Evolutionary conservation across 1,140 invertebrate species (phyloP), one percentile per base, ranked within the genome.

Genomic region (Brachionus rotundiformis): DNA sequence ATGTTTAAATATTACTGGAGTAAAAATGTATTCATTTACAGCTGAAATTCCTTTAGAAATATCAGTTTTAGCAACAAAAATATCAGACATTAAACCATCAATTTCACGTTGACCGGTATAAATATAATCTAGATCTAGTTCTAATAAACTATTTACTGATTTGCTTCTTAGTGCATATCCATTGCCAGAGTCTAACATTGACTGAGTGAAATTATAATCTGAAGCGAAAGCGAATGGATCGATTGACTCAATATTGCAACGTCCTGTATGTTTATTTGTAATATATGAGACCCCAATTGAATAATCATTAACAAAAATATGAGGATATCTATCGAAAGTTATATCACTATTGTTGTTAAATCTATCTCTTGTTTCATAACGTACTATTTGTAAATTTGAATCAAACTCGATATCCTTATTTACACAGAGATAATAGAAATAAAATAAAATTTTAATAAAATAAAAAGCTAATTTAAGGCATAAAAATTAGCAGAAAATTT

Each of bases 231-330:
- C 76, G 31, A 59, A 79, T 36, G 47, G 31, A 11, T 54, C 47
- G 16, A 79, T 59, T 11, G 47, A 25, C 59, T 79, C 31, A 23
- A 79, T 61, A 5, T 8, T 59, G 19, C 76, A 79, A 16, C 29
- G 27, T n/a, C 76, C 76, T 10, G 33, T 59, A 36, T 63, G 44
- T 25, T 39, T 79, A 63, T 79, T 79, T 29, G 13, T 54, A 19
- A 59, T 41, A 63, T 79, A 79, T 25, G 47, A 54, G 31, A 79
- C 76, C 8, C 76, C 76, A 54, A 79, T 39, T 19, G 76, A 31
- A 29, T 59, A 79, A 39, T 79, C 76, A 63, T 79, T 54, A 23
- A 79, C 47, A 41, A 59, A 79, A 19, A 73, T 11, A 73, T 44
- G 39, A 36, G 47, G 47, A 63, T 36, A 33, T 63, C 36, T 59